A percentile compares a stretch with the other conserved stretches of the same genome.
phyloP scores from a whole-genome alignment of 2,888 invertebrate species.

The Acronicta leporina region DNA sequence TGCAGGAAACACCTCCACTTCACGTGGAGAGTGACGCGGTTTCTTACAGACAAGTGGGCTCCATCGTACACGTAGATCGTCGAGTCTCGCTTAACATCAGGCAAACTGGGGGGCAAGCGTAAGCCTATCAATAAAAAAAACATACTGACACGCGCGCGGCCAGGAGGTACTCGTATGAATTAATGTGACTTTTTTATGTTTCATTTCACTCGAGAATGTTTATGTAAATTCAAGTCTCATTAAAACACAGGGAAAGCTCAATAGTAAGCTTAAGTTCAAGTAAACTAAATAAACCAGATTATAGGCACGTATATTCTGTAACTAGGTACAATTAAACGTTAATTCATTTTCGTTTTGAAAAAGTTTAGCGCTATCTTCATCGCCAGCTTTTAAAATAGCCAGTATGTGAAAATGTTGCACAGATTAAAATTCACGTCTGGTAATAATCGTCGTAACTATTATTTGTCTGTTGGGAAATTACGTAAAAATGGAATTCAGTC shows the following conservation, averaged over 20 bases:
- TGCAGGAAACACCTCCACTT: too few relatives aligned
- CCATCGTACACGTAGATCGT: too few relatives aligned
- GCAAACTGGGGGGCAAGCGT: too few relatives aligned
- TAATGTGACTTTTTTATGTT: too few relatives aligned
- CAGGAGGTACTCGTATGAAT: too few relatives aligned
- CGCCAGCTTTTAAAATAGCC: slow-evolving; percentile 7
- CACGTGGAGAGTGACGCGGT: too few relatives aligned
- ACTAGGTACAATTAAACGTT: background rate
- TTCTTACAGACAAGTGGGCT: too few relatives aligned
- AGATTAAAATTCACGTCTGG: slow-evolving; percentile 25
- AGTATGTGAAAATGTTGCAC: slow-evolving; percentile 19
- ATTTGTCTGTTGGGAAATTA: slow-evolving; percentile 46
- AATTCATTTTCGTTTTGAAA: background rate
- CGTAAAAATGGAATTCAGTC: slow-evolving; percentile 37
- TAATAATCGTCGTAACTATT: slow-evolving; percentile 34
- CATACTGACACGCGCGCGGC: too few relatives aligned
- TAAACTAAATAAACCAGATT: background rate
- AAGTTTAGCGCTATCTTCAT: background rate
- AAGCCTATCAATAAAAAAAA: too few relatives aligned
- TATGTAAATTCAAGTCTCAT: background rate
- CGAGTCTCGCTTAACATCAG: too few relatives aligned
- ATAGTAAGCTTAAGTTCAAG: too few relatives aligned
- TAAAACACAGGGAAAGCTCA: background rate
- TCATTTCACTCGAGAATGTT: too few relatives aligned
- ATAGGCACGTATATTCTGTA: background rate